These are phyloP conservation scores for Scotopteryx bipunctaria DNA, from an alignment of 2,888 invertebrate species.

Conservation along the genomic window DNA sequence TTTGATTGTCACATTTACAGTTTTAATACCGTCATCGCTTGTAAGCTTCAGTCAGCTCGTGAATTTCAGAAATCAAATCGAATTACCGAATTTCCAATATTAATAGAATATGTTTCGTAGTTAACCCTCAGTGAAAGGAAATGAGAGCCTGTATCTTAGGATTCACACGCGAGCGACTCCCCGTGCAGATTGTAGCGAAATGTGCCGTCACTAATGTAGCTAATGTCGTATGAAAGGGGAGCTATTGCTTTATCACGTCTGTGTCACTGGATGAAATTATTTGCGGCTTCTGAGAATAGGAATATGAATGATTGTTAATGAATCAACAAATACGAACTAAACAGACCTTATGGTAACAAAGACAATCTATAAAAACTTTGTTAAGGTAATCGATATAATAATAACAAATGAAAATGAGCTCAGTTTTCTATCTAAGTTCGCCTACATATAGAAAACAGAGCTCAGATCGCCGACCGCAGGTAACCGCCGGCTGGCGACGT, in stretches of 20 bases:
- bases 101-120: conserved; percentile 55
- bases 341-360: no score
- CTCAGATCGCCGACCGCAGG: no score
- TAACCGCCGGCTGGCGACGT: no score
- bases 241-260: conserved; percentile 75
- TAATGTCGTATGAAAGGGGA: conserved; percentile 82
- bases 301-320: conserved; percentile 19
- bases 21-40: no score
- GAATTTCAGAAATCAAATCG: conserved; percentile 2
- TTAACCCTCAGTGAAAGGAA: conserved; percentile 66
- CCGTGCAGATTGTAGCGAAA: conserved; percentile 80
- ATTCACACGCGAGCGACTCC: conserved; percentile 78
- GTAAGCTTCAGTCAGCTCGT: background rate
- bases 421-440: no score
- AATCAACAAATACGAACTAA: background rate
- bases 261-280: conserved; percentile 57
- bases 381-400: no score
- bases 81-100: conserved; percentile 34
- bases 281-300: conserved; percentile 42
- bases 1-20: no score
- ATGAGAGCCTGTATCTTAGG: conserved; percentile 82
- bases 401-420: no score
- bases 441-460: no score
- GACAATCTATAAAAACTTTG: no score
- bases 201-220: conserved; percentile 81